A percentile compares a stretch with the other conserved stretches of the same genome.
Evolutionary conservation across 2,888 invertebrate genomes (phyloP).

Genomic region (Chalcosyrphus nemorum): DNA sequence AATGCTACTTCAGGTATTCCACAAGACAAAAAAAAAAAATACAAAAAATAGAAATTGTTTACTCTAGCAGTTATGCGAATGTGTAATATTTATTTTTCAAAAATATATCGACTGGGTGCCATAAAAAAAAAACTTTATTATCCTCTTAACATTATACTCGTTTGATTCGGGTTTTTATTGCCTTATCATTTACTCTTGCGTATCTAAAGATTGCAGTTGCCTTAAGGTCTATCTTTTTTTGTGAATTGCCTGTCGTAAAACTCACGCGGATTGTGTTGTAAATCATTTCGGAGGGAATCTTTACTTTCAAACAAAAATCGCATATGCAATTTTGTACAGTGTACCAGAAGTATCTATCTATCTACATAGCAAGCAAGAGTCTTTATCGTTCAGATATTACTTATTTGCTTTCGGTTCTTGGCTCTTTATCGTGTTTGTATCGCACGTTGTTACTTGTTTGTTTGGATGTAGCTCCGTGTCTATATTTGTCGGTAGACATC

Average conservation of each 20-base stretch:
- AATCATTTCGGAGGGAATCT: conserved; percentile 50
- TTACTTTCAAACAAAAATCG: conserved; percentile 26
- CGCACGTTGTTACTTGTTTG: conserved; percentile 60
- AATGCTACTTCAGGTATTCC: background rate
- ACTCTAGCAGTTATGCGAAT: conserved; percentile 17
- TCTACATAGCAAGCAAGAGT: too few relatives aligned
- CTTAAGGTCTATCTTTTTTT: conserved; percentile 22
- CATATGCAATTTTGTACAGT: conserved; percentile 38
- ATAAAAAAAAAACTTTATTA: conserved; percentile 66
- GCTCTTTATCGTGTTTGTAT: conserved; percentile 47
- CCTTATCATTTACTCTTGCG: conserved; percentile 56
- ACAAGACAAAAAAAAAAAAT: too few relatives aligned
- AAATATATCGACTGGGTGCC: conserved; percentile 50
- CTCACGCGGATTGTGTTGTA: conserved; percentile 44
- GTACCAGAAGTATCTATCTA: background rate
- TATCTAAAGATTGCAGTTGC: conserved; percentile 39
- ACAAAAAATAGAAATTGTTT: conserved; percentile 22
- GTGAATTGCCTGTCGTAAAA: conserved; percentile 46
- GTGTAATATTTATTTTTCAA: conserved; percentile 26
- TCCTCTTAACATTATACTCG: conserved; percentile 52
- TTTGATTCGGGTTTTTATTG: conserved; percentile 65
- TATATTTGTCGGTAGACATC: conserved; percentile 56
- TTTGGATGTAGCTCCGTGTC: conserved; percentile 47
- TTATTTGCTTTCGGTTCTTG: conserved; percentile 51
- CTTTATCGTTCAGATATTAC: conserved; percentile 57